These are phyloP conservation scores for Sylvia atricapilla DNA, from an alignment of 2,113 vertebrate species.

Conservation along the genomic window DNA sequence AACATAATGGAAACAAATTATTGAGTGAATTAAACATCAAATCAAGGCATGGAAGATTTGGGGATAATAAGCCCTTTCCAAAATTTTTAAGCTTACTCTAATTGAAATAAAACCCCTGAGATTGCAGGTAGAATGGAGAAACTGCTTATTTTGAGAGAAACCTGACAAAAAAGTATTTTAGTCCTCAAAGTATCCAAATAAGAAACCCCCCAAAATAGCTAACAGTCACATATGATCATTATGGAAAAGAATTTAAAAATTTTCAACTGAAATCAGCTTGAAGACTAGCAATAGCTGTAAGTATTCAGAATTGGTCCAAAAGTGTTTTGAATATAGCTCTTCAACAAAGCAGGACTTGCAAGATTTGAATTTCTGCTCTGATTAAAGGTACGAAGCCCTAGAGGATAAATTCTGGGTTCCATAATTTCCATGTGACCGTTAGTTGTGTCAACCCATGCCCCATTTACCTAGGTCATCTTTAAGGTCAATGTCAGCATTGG, in stretches of 20 bases:
- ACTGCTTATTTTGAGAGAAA: constrained; percentile 76
- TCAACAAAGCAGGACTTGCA: neutral
- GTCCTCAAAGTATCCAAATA: constrained; percentile 67
- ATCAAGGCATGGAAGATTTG: neutral
- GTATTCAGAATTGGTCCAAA: neutral
- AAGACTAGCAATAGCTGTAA: neutral
- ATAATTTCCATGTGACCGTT: constrained; percentile 80
- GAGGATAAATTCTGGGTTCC: constrained; percentile 76
- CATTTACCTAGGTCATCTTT: constrained; percentile 99
- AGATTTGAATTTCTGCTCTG: constrained; percentile 43
- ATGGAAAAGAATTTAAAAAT: constrained; percentile 79
- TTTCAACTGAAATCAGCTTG: constrained; percentile 18
- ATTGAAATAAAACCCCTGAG: neutral
- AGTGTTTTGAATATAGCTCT: neutral
- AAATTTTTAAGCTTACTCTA: neutral
- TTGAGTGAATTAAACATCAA: neutral
- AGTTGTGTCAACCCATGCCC: constrained; percentile 77
- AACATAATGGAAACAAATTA: constrained; percentile 22
- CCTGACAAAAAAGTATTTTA: constrained; percentile 69
- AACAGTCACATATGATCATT: constrained; percentile 81
- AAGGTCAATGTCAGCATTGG: constrained; percentile 99
- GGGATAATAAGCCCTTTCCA: neutral
- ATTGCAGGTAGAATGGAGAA: constrained; percentile 74
- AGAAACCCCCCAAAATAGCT: constrained; percentile 73
- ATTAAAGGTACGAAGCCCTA: neutral